Evolutionary conservation across 2,797 vertebrate genomes (phyloP), one percentile per base, ranked within the genome.

Genomic region (Chelidonichthys spinosus): DNA sequence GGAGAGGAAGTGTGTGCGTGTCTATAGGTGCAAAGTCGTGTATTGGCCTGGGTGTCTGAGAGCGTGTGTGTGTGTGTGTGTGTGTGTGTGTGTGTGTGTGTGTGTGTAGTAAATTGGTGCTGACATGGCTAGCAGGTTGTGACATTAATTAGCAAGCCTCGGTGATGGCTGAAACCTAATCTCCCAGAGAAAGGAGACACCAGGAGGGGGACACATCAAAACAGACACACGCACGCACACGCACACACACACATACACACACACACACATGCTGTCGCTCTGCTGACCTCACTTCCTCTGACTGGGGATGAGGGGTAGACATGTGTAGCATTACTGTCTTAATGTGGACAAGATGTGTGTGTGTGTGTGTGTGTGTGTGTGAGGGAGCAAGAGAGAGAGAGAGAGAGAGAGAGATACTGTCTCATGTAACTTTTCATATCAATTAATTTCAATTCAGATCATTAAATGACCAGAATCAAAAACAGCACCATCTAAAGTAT

Each of bases 71-170:
- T n/a, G n/a, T n/a, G n/a, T n/a, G n/a, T n/a, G 49, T 63, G n/a
- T 64, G 43, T 49, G 35, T 56, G 49, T 66, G 56, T 40, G 65
- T 78, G 13, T 68, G 47, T 46, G n/a, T 59, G 49, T 72, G 54
- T 58, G 25, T 71, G 69, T 60, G 69, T 69, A 64, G 75, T 80
- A 88, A 90, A 92, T 92, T 89, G 87, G 81, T 70, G 76, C 76
- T 90, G 91, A 93, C 89, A 90, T 6, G 61, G 89, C 77, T 25
- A 83, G 89, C 84, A 91, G 90, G 91, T 90, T 92, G 85, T 92
- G 92, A 93, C 90, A 91, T 87, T 91, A 91, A 91, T 92, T 92
- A 91, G 89, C 86, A 65, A 69, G 67, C 63, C 85, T 89, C 81
- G 80, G 85, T 69, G 60, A 90, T 71, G 83, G 83, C 76, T 90